These are phyloP conservation scores for Thereuonema tuberculata DNA, from an alignment of 1,140 invertebrate species.

Conservation along the genomic window DNA sequence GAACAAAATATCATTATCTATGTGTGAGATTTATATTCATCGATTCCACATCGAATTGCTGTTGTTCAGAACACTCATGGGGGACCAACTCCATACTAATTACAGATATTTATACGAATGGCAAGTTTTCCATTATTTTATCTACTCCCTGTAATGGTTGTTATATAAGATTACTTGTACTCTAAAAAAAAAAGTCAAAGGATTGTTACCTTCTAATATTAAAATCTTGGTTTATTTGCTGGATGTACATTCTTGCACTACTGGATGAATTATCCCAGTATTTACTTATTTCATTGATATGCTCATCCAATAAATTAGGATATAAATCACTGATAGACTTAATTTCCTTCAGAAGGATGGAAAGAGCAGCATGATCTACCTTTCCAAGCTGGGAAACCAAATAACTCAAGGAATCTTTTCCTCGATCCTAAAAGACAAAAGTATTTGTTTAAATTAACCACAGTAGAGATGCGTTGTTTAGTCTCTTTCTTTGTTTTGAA, in stretches of 20 bases:
- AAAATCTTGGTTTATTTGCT: conserved; percentile 33
- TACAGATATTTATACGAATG: too few species aligned
- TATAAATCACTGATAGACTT: conserved; percentile 57
- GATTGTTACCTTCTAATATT: conserved; percentile 26
- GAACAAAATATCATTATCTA: too few species aligned
- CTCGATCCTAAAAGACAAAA: conserved; percentile 49
- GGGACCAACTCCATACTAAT: too few species aligned
- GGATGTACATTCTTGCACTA: conserved; percentile 32
- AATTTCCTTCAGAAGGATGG: conserved; percentile 55
- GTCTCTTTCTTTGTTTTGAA: too few species aligned
- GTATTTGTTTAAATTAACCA: conserved; percentile 14
- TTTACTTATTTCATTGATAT: conserved; percentile 52
- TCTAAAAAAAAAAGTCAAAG: too few species aligned
- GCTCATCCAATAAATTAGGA: conserved; percentile 58
- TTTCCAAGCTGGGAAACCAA: conserved; percentile 53
- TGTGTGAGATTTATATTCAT: too few species aligned
- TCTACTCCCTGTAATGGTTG: too few species aligned
- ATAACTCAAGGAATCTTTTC: conserved; percentile 62
- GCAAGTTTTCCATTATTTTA: too few species aligned
- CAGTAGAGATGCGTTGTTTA: conserved; percentile 39
- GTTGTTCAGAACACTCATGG: too few species aligned
- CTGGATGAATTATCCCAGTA: conserved; percentile 38
- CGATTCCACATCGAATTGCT: too few species aligned
- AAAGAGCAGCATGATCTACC: conserved; percentile 51
- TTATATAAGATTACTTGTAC: too few species aligned